Base-by-base conservation (phyloP, 2,797 vertebrate species). In the Salarias fasciatus region DNA sequence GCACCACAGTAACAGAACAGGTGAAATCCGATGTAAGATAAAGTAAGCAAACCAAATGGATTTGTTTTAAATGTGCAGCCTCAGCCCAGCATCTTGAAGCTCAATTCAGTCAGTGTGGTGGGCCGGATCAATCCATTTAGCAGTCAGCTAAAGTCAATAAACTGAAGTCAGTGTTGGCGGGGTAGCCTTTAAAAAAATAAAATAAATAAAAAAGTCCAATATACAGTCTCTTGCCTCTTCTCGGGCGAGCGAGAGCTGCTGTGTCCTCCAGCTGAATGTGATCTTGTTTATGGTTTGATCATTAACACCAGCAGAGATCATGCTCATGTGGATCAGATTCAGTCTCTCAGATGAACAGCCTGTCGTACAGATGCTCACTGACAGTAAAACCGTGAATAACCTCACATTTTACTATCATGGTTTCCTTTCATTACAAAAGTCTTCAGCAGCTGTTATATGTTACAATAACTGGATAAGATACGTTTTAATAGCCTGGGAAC, bases 131-230 rank as follows among this genome's bases (percentile, higher is more conserved):
- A 51, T 82, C 40, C n/a, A 63, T 63, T 79, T 56, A 67, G 54
- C 58, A 62, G 69, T 68, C 58, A 62, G 51, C 60, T 51, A 3
- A 52, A 60, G 65, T 82, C 75, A 71, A 76, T 80, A 59, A 63
- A 50, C 31, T 70, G 45, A 70, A 54, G 66, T 58, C 58, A 30
- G 49, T 63, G 41, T 55, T 69, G 48, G 69, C 63, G 11, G 50
- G 53, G 50, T 30, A 11, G 63, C 69, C 51, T 69, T 74, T 84
- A 76, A 64, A 82, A 73, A 59, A n/a, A n/a, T n/a, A n/a, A n/a
- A n/a, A n/a, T n/a, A n/a, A n/a, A n/a, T n/a, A n/a, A n/a, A 35
- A 35, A 9, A 6, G 58, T 75, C 53, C 55, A 66, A 24, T 24
- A 64, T 54, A 75, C 44, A 55, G 46, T 76, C 61, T 70, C 37